Percentiles rank a stretch among this genome's conserved stretches.
Conservation (phyloP, 1,140 invertebrate species). For the Drosophila micromelanica region DNA sequence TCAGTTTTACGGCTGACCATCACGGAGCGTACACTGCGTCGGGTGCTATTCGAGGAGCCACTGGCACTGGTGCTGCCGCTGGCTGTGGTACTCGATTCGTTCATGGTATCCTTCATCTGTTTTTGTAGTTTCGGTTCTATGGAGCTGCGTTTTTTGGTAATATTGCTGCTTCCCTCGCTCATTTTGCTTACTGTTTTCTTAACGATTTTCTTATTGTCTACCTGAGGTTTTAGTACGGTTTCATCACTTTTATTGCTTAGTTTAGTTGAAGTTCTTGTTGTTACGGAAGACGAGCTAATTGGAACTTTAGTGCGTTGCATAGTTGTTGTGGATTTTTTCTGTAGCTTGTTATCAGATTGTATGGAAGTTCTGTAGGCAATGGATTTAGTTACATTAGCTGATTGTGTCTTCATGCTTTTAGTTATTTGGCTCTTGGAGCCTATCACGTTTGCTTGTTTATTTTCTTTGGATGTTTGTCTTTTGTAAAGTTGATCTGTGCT, state of each 20-base stretch:
- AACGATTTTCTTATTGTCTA: conserved; percentile 74
- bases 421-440: conserved; percentile 74
- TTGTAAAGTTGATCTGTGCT: conserved; percentile 72
- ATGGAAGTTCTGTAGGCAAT: conserved; percentile 79
- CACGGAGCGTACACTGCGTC: conserved; percentile 70
- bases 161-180: conserved; percentile 41
- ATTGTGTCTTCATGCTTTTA: conserved; percentile 78
- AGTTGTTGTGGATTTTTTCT: conserved; percentile 54
- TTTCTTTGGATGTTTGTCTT: conserved; percentile 70
- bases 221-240: conserved; percentile 69
- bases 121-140: conserved; percentile 73
- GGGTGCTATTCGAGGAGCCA: conserved; percentile 71
- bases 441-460: conserved; percentile 74
- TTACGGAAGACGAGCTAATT: conserved; percentile 72
- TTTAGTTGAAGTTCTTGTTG: conserved; percentile 60
- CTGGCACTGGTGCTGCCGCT: conserved; percentile 70
- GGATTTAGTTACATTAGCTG: conserved; percentile 66
- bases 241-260: conserved; percentile 72
- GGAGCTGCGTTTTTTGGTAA: conserved; percentile 35
- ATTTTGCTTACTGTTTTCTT: conserved; percentile 42
- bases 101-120: conserved; percentile 74
- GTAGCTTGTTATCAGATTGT: conserved; percentile 70
- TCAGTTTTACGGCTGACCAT: conserved; percentile 66
- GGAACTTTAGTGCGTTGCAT: conserved; percentile 73
- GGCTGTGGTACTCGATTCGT: conserved; percentile 65